A percentile compares a stretch with the other conserved stretches of the same genome.
These are phyloP conservation scores for Notodonta dromedarius DNA, from an alignment of 2,888 invertebrate genomes.

Conservation along the genomic window DNA sequence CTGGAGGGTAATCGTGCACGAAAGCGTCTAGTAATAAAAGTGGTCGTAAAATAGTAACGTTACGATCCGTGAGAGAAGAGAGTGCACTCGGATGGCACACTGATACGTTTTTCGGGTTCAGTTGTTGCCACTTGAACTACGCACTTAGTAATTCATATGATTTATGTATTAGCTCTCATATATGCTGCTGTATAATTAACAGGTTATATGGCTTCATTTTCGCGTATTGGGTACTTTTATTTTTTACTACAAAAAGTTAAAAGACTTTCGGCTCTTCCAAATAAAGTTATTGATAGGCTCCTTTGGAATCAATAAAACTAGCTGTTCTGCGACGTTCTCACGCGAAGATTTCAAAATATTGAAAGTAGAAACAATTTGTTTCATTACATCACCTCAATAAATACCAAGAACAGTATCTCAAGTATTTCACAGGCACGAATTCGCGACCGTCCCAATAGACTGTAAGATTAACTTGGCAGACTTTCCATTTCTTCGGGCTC, in stretches of 20 bases:
- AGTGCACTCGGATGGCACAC: slow-evolving; percentile 79
- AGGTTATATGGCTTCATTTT: slow-evolving; percentile 26
- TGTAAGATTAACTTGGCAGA: slow-evolving; percentile 47
- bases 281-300: no score
- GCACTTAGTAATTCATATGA: slow-evolving; percentile 57
- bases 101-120: slow-evolving; percentile 76
- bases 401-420: slow-evolving; percentile 8
- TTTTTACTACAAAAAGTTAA: neutral
- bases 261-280: no score
- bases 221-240: slow-evolving; percentile 11
- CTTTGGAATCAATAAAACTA: no score
- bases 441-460: slow-evolving; percentile 45
- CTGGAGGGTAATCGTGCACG: slow-evolving; percentile 83
- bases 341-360: no score
- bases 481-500: slow-evolving; percentile 39
- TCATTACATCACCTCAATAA: neutral
- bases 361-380: neutral
- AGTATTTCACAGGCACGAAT: slow-evolving; percentile 35
- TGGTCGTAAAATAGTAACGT: slow-evolving; percentile 82
- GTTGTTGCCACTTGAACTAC: slow-evolving; percentile 52
- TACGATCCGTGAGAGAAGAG: slow-evolving; percentile 76
- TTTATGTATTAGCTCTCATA: slow-evolving; percentile 62
- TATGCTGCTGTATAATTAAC: no score
- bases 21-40: slow-evolving; percentile 84
- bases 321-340: no score